A percentile compares a stretch with the other conserved stretches of the same genome.
Conservation (phyloP, 1,140 invertebrate species). For the Frieseomelitta varia region DNA sequence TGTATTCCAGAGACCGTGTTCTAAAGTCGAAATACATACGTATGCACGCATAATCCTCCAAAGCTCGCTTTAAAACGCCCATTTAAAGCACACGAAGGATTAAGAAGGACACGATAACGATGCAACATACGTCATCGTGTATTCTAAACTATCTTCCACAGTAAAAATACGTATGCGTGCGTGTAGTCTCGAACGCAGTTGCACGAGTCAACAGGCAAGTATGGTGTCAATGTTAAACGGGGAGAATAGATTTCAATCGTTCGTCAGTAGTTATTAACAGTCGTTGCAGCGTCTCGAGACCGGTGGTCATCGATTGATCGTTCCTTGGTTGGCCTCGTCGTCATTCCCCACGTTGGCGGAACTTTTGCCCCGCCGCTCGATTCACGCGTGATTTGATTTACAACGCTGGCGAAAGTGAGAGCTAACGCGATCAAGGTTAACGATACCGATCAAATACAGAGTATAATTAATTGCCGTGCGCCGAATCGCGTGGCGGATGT, state of each 20-base stretch:
- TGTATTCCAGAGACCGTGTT: too few species aligned
- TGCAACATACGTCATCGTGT: not conserved
- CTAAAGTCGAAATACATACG: too few species aligned
- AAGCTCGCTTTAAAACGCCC: not conserved
- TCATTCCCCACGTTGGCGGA: not conserved
- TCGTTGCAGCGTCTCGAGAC: not conserved
- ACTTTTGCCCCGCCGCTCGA: not conserved
- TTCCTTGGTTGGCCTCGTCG: not conserved
- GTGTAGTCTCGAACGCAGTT: too few species aligned
- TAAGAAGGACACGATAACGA: not conserved
- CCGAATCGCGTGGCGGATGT: slow-evolving; percentile 20
- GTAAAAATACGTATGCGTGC: not conserved
- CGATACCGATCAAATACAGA: slow-evolving; percentile 41
- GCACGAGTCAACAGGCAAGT: not conserved
- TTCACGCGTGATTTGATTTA: slow-evolving; percentile 55
- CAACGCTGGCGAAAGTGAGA: slow-evolving; percentile 50
- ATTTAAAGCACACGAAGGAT: not conserved
- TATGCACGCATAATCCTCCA: not conserved
- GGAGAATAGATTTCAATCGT: too few species aligned
- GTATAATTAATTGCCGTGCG: slow-evolving; percentile 20
- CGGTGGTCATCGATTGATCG: slow-evolving; percentile 2
- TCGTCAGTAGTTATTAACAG: not conserved
- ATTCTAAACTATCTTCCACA: too few species aligned
- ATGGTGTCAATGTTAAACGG: not conserved
- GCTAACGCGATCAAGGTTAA: slow-evolving; percentile 38